Evolutionary conservation across 2,797 vertebrate species (phyloP).

Genomic region (Thaleichthys pacificus): DNA sequence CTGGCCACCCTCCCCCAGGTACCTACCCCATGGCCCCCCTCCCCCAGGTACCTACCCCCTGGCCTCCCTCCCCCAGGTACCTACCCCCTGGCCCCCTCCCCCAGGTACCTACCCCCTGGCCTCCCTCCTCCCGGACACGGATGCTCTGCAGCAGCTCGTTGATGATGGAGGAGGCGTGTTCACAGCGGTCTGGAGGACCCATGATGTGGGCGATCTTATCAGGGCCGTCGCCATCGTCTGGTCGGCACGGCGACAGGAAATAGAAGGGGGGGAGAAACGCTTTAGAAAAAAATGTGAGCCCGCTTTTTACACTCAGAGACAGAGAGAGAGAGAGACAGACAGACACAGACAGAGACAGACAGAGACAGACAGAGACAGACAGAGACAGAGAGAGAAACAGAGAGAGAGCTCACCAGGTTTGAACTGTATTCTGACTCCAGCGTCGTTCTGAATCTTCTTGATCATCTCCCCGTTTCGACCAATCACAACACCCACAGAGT

Average conservation of each 20-base stretch:
- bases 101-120: slow-evolving; percentile 65
- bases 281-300: no score
- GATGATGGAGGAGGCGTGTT: slow-evolving; percentile 92
- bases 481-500: slow-evolving; percentile 94
- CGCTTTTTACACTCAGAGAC: not conserved
- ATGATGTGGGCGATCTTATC: slow-evolving; percentile 95
- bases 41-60: not conserved
- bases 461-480: slow-evolving; percentile 95
- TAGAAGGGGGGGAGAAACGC: no score
- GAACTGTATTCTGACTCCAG: slow-evolving; percentile 95
- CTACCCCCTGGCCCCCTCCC: slow-evolving; percentile 46
- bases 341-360: not conserved
- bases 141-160: slow-evolving; percentile 93
- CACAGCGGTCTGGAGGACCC: slow-evolving; percentile 92
- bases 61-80: slow-evolving; percentile 11
- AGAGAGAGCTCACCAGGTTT: slow-evolving; percentile 83
- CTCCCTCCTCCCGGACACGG: slow-evolving; percentile 80
- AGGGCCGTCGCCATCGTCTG: slow-evolving; percentile 89
- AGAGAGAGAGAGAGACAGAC: not conserved
- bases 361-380: not conserved
- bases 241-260: not conserved
- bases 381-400: not conserved
- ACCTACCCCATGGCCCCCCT: no score
- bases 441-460: slow-evolving; percentile 95
- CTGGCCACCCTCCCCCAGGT: no score